Evolutionary conservation across 2,113 vertebrate species (phyloP), one percentile per base, ranked within the genome.

Genomic region (Ia io): DNA sequence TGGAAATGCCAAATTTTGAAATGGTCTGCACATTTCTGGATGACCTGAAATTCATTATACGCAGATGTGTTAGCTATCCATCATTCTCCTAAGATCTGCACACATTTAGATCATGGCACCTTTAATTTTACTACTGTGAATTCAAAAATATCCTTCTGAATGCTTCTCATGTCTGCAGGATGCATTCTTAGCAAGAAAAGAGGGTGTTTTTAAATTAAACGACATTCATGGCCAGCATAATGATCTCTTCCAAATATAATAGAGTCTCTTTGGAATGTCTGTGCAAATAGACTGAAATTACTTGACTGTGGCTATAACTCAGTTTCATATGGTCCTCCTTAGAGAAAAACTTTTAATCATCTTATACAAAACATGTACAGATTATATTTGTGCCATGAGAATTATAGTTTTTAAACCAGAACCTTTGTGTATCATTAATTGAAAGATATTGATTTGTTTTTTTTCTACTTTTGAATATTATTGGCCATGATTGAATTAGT

Each of bases 81-180:
- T 96, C 86, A 93, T 30, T 82, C 74, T 95, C 42, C 67, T 89
- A 95, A 97, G 42, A 97, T 95, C 84, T 95, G 71, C 61, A 92
- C 73, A 93, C 40, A 92, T 94, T 97, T 96, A 88, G 93, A 90
- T 94, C n/a, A 92, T 70, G 84, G 85, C 70, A 96, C 40, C 22
- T 98, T 95, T 94, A 97, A 98, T 97, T 97, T 94, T 76, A 91
- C 22, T 65, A 61, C 28, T 61, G 73, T 87, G 92, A 96, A 97
- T 97, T 95, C 49, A 84, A 47, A 97, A 95, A 73, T 82, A 59
- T 49, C 2, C 71, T 97, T 88, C 67, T 79, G 83, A 96, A 86
- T 92, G 18, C 10, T 89, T 20, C 12, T 96, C 65, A 69, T 92
- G 35, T 90, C 42, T 74, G 3, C 32, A 76, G 23, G 20, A 83